Conservation (phyloP, 2,888 invertebrate species). For the Caradrina kadenii region DNA sequence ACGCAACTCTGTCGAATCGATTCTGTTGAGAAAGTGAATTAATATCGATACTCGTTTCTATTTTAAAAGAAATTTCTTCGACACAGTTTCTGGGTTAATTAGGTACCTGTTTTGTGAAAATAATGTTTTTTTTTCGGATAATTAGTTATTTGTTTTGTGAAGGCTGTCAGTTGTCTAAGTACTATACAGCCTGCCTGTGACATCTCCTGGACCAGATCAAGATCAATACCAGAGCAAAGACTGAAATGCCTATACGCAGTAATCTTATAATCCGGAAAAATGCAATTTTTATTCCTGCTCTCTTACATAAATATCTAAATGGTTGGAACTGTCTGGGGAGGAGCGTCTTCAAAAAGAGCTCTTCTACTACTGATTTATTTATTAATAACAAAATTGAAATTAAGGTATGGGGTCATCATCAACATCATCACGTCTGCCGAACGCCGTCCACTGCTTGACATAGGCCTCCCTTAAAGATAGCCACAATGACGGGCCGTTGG, state of each 20-base stretch:
- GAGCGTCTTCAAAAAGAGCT: background rate
- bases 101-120: conserved; percentile 33
- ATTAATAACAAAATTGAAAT: background rate
- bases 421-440: too few relatives aligned
- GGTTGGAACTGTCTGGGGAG: background rate
- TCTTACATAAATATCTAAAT: too few relatives aligned
- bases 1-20: conserved; percentile 72
- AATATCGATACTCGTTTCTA: conserved; percentile 70
- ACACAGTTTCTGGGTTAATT: conserved; percentile 59
- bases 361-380: background rate
- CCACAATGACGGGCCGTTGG: too few relatives aligned
- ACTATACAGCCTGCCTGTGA: background rate
- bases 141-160: background rate
- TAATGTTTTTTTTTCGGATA: background rate
- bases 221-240: background rate
- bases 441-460: too few relatives aligned
- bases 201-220: background rate
- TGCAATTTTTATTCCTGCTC: too few relatives aligned
- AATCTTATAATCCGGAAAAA: too few relatives aligned
- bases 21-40: conserved; percentile 76
- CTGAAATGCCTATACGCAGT: background rate
- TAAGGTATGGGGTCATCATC: too few relatives aligned
- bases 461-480: too few relatives aligned
- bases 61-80: conserved; percentile 65
- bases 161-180: background rate